phyloP scores from a whole-genome alignment of 1,140 invertebrate genomes.

The Leptinotarsa lineolata region DNA sequence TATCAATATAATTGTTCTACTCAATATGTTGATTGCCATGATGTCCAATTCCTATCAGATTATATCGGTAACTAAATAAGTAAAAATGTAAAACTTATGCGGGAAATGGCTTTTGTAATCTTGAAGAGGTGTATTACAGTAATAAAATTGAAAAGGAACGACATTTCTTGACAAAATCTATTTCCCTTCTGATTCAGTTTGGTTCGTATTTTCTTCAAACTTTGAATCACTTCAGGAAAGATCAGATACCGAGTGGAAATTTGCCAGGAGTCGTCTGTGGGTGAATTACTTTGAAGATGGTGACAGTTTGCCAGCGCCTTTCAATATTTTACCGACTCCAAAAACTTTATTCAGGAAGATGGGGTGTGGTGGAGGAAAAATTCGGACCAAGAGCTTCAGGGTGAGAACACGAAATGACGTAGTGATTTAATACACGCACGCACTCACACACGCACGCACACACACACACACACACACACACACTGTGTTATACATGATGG shows the following conservation, averaged over 20 bases:
- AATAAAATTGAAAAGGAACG: background rate
- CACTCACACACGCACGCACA: no score
- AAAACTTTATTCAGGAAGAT: conserved; percentile 69
- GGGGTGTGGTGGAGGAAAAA: conserved; percentile 69
- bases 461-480: no score
- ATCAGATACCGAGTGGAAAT: conserved; percentile 73
- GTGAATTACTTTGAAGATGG: conserved; percentile 90
- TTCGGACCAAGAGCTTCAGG: conserved; percentile 65
- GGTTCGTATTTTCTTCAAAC: no score
- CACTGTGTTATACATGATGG: no score
- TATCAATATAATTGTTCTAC: conserved; percentile 83
- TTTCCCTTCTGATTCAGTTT: background rate
- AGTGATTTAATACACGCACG: no score
- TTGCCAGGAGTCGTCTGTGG: conserved; percentile 85
- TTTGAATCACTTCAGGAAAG: conserved; percentile 37
- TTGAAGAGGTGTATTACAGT: background rate
- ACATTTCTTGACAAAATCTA: background rate
- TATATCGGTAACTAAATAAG: conserved; percentile 62
- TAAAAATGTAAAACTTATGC: background rate
- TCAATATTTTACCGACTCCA: conserved; percentile 79
- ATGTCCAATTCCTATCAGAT: conserved; percentile 88
- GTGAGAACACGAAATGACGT: conserved; percentile 47
- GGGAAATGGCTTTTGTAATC: background rate
- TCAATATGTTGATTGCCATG: conserved; percentile 89
- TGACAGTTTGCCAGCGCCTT: conserved; percentile 81